These are phyloP conservation scores for Cyrtodaria siliqua DNA, from an alignment of 2,888 invertebrate species.

Conservation along the genomic window DNA sequence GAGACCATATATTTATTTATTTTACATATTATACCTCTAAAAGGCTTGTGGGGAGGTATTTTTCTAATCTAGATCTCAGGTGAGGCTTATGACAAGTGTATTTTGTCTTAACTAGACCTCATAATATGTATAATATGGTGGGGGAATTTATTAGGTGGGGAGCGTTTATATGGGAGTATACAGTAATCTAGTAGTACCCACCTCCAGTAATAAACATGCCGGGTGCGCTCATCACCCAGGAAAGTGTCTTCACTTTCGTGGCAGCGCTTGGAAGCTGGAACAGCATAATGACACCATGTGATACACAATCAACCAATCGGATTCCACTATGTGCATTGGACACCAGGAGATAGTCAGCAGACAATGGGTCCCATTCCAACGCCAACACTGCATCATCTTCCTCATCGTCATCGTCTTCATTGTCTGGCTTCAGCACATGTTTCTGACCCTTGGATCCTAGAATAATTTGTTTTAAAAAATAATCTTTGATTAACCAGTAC, in stretches of 20 bases:
- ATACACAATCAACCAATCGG: constrained; percentile 83
- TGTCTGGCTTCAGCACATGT: constrained; percentile 77
- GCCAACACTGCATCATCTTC: constrained; percentile 80
- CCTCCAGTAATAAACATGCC: constrained; percentile 87
- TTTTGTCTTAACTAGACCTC: no score
- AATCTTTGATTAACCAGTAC: no score
- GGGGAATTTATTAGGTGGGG: no score
- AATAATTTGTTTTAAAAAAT: constrained; percentile 10
- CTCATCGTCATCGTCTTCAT: constrained; percentile 66
- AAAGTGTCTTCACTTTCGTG: constrained; percentile 83
- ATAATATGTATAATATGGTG: no score
- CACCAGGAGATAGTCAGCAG: constrained; percentile 85
- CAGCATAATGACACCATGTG: constrained; percentile 78
- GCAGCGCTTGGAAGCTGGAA: constrained; percentile 85
- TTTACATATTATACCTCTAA: no score
- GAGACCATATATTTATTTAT: no score
- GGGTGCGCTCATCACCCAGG: constrained; percentile 86
- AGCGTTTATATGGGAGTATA: no score
- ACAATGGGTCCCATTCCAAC: constrained; percentile 86
- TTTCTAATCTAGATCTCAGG: no score
- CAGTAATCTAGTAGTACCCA: constrained; percentile 65
- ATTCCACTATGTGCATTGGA: constrained; percentile 80
- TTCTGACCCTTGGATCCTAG: constrained; percentile 72
- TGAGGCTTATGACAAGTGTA: no score
- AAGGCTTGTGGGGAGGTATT: no score